Evolutionary conservation across 2,888 invertebrate species (phyloP), one percentile per base, ranked within the genome.

Genomic region (Cantharis nigra): DNA sequence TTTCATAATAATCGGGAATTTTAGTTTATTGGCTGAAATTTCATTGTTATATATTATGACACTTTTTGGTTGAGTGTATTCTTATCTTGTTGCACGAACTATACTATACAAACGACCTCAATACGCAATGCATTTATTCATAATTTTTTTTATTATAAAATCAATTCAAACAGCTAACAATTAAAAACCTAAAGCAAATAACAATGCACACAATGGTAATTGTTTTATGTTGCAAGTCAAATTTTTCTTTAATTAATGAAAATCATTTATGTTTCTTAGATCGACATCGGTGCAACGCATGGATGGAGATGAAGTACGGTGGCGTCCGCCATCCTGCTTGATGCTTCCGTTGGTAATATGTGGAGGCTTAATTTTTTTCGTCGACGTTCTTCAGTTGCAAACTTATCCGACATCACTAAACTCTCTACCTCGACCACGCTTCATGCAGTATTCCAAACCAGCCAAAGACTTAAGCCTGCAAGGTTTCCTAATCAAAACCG

Each of bases 401-500:
- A 76, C 82, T 28, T 82, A 82, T 73, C 49, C 49, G 5, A 49
- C 49, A 49, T 49, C 49, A 7, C 49, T 49, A 79, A 71, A 71
- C 73, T 74, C 20, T 23, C 76, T 9, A 70, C 62, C 18, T 33
- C 18, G 5, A 20, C 63, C 11, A 26, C 70, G 20, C 63, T 13
- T 16, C n/a, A 67, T 67, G 23, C 20, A 20, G 9, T 2, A 71
- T 3, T 73, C 75, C 9, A 20, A 28, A 33, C 72, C 78, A 16
- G 78, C 70, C 16, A 67, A 69, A 49, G 62, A 18, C 16, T 63
- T 69, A 30, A 69, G 28, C 30, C 23, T 81, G 9, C 81, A 82
- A 63, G 85, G 85, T 4, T 85, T 85, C 72, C 73, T 86, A 10
- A 81, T 94, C 71, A 90, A 91, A 83, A 93, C 92, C 9, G 88